phyloP scores from a whole-genome alignment of 2,888 invertebrate species.

The Drosophila antonietae region DNA sequence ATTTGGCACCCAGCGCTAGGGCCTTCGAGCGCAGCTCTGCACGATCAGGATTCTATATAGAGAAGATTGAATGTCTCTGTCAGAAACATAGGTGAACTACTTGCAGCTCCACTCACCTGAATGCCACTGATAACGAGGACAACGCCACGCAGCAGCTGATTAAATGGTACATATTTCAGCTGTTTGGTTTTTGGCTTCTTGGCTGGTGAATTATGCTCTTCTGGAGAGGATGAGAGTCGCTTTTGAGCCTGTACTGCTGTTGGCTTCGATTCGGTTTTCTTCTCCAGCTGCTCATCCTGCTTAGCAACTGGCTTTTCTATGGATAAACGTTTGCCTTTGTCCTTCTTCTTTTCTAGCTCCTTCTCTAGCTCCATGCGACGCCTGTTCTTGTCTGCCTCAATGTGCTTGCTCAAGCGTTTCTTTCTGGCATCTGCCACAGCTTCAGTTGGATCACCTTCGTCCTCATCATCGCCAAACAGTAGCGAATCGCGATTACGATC shows the following conservation, averaged over 20 bases:
- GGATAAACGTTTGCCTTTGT: slow-evolving; percentile 39
- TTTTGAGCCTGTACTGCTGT: slow-evolving; percentile 45
- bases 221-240: slow-evolving; percentile 55
- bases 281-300: neutral
- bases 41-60: slow-evolving; percentile 90
- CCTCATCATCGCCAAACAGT: slow-evolving; percentile 85
- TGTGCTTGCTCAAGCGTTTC: slow-evolving; percentile 84
- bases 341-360: slow-evolving; percentile 56
- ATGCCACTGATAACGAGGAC: slow-evolving; percentile 94
- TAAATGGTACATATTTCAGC: slow-evolving; percentile 85
- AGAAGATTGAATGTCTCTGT: neutral
- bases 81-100: neutral
- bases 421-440: slow-evolving; percentile 75
- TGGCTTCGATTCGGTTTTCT: neutral
- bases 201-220: slow-evolving; percentile 38
- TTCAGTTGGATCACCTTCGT: slow-evolving; percentile 66
- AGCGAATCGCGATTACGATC: slow-evolving; percentile 84
- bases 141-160: slow-evolving; percentile 88
- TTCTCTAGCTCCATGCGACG: slow-evolving; percentile 66
- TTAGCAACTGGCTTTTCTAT: slow-evolving; percentile 21
- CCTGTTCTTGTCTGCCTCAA: slow-evolving; percentile 73
- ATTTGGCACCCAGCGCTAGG: slow-evolving; percentile 91
- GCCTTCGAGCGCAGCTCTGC: slow-evolving; percentile 89
- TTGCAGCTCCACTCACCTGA: slow-evolving; percentile 63
- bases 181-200: slow-evolving; percentile 70